These are phyloP conservation scores for Sebastes miniatus DNA, from an alignment of 2,797 vertebrate species.

Conservation along the genomic window DNA sequence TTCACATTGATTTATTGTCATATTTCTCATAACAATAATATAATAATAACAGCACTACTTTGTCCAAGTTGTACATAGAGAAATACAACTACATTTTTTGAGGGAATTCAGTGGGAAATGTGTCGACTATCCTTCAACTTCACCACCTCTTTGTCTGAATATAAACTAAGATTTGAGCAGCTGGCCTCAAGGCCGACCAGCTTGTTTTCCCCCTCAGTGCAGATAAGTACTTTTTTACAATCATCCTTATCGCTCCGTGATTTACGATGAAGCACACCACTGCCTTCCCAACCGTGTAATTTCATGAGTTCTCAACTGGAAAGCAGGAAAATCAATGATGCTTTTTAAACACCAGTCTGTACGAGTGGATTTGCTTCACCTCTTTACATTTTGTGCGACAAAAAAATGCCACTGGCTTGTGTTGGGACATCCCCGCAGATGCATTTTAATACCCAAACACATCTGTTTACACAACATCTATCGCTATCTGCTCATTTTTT, in stretches of 20 bases:
- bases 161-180: neutral
- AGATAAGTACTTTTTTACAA: neutral
- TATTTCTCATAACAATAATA: neutral
- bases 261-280: neutral
- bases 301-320: neutral
- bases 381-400: neutral
- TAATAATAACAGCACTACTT: neutral
- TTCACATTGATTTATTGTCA: neutral
- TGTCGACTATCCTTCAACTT: neutral
- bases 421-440: neutral
- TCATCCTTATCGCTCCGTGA: neutral
- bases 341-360: neutral
- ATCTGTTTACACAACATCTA: constrained; percentile 37
- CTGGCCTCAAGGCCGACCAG: neutral
- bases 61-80: neutral
- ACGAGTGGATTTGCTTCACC: neutral
- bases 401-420: neutral
- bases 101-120: neutral
- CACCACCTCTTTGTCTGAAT: neutral
- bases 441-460: constrained; percentile 42
- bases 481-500: constrained; percentile 20
- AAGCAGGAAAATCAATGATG: neutral
- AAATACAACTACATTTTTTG: neutral
- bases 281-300: neutral
- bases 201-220: neutral